These are phyloP conservation scores for Lamproptera curius DNA, from an alignment of 2,888 invertebrate genomes.

Conservation along the genomic window DNA sequence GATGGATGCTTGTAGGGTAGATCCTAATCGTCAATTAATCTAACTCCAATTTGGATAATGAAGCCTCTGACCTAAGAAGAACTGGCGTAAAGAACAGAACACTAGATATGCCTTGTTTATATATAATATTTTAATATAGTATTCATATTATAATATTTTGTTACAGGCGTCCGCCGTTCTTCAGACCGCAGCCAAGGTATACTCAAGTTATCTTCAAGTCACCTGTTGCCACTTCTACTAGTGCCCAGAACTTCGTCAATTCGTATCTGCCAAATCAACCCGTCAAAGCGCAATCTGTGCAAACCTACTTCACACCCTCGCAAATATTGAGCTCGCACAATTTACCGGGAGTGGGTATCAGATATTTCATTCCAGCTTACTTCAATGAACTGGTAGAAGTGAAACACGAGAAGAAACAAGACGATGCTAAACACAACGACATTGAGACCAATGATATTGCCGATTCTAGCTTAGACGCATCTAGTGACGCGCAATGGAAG, in stretches of 20 bases:
- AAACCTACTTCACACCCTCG: constrained; percentile 47
- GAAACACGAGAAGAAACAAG: constrained; percentile 42
- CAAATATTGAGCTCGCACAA: constrained; percentile 59
- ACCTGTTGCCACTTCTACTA: constrained; percentile 40
- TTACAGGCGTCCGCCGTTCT: constrained; percentile 61
- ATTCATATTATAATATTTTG: too few species aligned
- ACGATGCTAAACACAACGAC: constrained; percentile 56
- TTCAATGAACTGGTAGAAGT: constrained; percentile 36
- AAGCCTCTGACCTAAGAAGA: too few species aligned
- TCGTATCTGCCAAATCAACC: constrained; percentile 52
- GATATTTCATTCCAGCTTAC: constrained; percentile 60
- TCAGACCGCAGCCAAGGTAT: constrained; percentile 61
- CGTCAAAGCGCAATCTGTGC: constrained; percentile 35
- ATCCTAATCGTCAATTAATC: too few species aligned
- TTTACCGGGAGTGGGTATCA: constrained; percentile 60
- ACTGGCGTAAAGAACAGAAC: too few species aligned
- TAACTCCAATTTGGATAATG: too few species aligned
- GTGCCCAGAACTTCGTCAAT: constrained; percentile 62
- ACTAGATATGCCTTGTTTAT: too few species aligned
- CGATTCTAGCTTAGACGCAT: constrained; percentile 38
- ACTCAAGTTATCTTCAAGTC: constrained; percentile 54
- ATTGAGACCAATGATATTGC: constrained; percentile 52
- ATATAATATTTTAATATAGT: too few species aligned
- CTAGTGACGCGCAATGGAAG: constrained; percentile 59
- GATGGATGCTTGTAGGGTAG: too few species aligned